Conservation (phyloP, 2,888 invertebrate genomes). For the Drosophila kuntzei region DNA sequence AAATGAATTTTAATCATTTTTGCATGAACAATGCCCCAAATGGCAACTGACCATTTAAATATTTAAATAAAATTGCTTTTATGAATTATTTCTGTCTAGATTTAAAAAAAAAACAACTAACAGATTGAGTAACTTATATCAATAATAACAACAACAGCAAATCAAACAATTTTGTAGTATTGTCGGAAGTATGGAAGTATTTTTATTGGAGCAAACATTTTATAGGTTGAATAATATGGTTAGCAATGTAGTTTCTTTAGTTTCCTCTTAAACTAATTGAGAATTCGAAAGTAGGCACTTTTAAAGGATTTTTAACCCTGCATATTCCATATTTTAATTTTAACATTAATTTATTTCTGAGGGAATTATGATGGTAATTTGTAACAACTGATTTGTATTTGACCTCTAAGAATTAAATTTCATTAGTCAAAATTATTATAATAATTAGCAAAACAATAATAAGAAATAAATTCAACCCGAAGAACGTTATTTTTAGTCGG, state of each 20-base stretch:
- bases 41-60: slow-evolving; percentile 24
- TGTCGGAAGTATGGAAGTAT: background rate
- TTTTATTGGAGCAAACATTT: background rate
- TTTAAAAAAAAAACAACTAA: background rate
- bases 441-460: no score
- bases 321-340: no score
- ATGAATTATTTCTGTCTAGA: background rate
- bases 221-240: no score
- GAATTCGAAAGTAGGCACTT: background rate
- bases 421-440: no score
- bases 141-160: background rate
- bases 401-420: no score
- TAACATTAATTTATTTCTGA: no score
- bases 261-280: background rate
- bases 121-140: background rate
- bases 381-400: no score
- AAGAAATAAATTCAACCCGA: no score
- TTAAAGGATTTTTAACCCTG: no score
- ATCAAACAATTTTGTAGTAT: background rate
- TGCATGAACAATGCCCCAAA: slow-evolving; percentile 5
- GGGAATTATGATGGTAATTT: no score
- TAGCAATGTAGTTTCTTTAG: background rate
- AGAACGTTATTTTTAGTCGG: no score
- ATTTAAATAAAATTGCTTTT: background rate
- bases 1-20: slow-evolving; percentile 36